Evolutionary conservation across 2,113 vertebrate species (phyloP), one percentile per base, ranked within the genome.

Genomic region (Irena cyanogastra): DNA sequence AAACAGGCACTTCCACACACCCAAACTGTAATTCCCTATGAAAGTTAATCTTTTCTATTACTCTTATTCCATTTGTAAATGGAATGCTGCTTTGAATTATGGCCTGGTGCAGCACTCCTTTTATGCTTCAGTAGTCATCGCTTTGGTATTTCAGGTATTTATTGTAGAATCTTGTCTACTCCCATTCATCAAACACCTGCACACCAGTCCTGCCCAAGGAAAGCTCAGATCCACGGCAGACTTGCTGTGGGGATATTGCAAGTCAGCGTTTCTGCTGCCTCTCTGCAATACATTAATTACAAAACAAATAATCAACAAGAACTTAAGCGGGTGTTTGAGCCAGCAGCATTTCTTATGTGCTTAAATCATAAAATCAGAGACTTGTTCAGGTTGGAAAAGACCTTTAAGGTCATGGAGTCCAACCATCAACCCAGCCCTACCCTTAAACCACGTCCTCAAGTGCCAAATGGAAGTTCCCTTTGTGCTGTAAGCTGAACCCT

Each of bases 171-270:
- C 88, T 95, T 82, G 61, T 97, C 83, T 93, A 37, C 53, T 94
- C 88, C 68, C 90, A 91, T 96, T 93, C 90, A 90, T 97, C 94
- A 93, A 44, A 56, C 35, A 96, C 85, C 69, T 92, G 80, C 74
- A 64, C 16, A 35, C 69, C 1, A 3, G 35, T 45, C 37, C 90
- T 92, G 60, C 45, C 56, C 56, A 16, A 56, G 77, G 76, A 21
- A 68, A 50, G 63, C 16, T 78, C 4, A 4, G 92, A 85, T 37
- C 59, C 69, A 39, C 54, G 39, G 60, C 66, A 86, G 66, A 83
- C 60, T 45, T 20, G 33, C 57, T 37, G 47, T 13, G 5, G 2
- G 21, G 69, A 7, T 50, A 35, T 18, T 28, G 47, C 63, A 80
- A 47, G 30, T 74, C 87, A 83, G 50, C 5, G 0, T 44, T 95